phyloP scores from a whole-genome alignment of 2,888 invertebrate species.

The Trypoxylon attenuatum region DNA sequence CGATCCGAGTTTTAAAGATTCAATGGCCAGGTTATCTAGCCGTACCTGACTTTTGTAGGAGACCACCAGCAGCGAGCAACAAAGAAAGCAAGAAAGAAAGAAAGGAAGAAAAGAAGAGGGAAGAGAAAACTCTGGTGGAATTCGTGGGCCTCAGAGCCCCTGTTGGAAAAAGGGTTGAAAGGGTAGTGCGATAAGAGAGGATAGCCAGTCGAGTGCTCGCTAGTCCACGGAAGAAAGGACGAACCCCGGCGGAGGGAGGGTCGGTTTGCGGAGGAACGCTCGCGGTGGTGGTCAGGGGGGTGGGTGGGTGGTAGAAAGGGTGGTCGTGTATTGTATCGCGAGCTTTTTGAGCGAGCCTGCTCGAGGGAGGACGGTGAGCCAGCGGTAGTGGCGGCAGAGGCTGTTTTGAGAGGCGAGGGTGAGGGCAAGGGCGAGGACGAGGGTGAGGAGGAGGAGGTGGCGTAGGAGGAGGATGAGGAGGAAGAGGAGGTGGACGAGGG shows the following conservation, averaged over 20 bases:
- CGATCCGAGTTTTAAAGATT: slow-evolving; percentile 49
- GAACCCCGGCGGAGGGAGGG: slow-evolving; percentile 21
- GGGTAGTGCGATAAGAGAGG: slow-evolving; percentile 51
- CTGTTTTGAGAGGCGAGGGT: slow-evolving; percentile 43
- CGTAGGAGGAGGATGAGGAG: neutral
- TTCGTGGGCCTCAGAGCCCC: no score
- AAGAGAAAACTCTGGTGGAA: no score
- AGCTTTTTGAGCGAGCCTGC: slow-evolving; percentile 60
- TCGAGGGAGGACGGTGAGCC: slow-evolving; percentile 44
- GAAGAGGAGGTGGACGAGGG: neutral
- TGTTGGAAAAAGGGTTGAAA: slow-evolving; percentile 55
- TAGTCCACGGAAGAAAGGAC: slow-evolving; percentile 50
- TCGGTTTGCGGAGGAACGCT: slow-evolving; percentile 19
- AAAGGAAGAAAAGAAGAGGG: no score
- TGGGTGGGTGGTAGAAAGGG: slow-evolving; percentile 20
- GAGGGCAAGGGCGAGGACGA: neutral
- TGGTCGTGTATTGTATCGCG: slow-evolving; percentile 62
- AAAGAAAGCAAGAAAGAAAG: neutral
- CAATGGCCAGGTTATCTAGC: slow-evolving; percentile 45
- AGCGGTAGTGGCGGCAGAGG: slow-evolving; percentile 47
- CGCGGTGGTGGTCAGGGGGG: slow-evolving; percentile 16
- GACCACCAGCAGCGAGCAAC: slow-evolving; percentile 11
- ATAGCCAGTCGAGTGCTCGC: slow-evolving; percentile 38
- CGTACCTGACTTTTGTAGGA: slow-evolving; percentile 45
- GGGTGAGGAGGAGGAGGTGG: no score